Evolutionary conservation across 2,888 invertebrate genomes (phyloP), one percentile per base, ranked within the genome.

Genomic region (Coecobrya sp.): DNA sequence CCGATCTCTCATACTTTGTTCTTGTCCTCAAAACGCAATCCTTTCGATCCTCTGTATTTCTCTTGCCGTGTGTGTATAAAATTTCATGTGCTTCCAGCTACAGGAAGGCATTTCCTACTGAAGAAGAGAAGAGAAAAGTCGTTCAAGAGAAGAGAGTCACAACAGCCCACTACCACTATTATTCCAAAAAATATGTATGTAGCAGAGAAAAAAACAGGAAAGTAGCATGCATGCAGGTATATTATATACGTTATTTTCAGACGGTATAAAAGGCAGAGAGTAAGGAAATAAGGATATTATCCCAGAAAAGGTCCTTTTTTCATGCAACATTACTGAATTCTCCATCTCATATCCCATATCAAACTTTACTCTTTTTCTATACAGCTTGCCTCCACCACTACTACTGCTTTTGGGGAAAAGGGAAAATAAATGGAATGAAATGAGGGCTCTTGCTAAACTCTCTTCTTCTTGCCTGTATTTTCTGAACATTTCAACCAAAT

Each of bases 201-300:
- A n/a, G n/a, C n/a, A n/a, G n/a, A n/a, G n/a, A n/a, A n/a, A 7
- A 36, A 36, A 2, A 36, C 36, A 36, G 3, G 36, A 36, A 36
- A 36, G 52, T 52, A 55, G n/a, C n/a, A n/a, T 55, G 55, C 59
- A 59, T 82, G 82, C 59, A 52, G 27, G 42, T 68, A 68, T 30
- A 16, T 25, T 27, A 7, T 7, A 2, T 30, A 10, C 10, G 11
- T 30, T 65, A 7, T 68, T 68, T 30, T 16, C 16, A 1, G 62
- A 25, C 11, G 27, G 16, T 25, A 68, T 68, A 30, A 70, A 65
- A 45, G 68, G 65, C 76, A 86, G n/a, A 86, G 86, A 91, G 86
- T 86, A 91, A 86, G 91, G 86, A 79, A 79, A 90, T 85, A 76
- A 45, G 90, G 91, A 87, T 91, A 81, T 86, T 86, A 42, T 36